Conservation (phyloP, 1,140 invertebrate genomes). For the Drosophila malerkotliana region DNA sequence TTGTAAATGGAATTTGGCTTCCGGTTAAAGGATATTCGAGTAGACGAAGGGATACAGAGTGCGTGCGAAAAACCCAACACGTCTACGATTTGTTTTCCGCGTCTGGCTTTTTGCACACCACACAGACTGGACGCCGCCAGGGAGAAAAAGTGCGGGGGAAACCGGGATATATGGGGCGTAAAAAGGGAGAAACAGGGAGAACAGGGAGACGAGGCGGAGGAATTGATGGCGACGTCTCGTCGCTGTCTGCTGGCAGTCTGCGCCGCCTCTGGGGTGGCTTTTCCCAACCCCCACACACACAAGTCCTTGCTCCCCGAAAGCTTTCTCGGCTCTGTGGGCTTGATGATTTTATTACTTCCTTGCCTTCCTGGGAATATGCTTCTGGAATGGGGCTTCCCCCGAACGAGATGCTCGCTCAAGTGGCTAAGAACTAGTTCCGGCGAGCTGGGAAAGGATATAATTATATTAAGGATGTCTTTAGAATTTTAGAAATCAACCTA, state of each 20-base stretch:
- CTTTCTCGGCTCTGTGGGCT: constrained; percentile 47
- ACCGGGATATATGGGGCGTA: not conserved
- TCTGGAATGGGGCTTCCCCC: not conserved
- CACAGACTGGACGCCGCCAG: constrained; percentile 72
- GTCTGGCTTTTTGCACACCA: constrained; percentile 52
- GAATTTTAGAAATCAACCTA: not conserved
- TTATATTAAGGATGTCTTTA: not conserved
- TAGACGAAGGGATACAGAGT: constrained; percentile 32
- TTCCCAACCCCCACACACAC: not conserved
- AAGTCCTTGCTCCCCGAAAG: not conserved
- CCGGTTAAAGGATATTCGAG: constrained; percentile 76
- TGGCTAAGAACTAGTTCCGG: constrained; percentile 9
- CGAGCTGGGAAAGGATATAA: not conserved
- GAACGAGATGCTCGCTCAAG: not conserved
- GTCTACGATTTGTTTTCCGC: constrained; percentile 62
- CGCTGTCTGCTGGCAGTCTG: constrained; percentile 74
- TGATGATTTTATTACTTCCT: constrained; percentile 68
- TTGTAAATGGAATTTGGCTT: constrained; percentile 75
- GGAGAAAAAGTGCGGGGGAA: constrained; percentile 2
- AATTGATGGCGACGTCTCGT: constrained; percentile 68
- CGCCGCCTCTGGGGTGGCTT: constrained; percentile 55
- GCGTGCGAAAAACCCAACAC: constrained; percentile 80
- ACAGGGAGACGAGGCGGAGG: constrained; percentile 15
- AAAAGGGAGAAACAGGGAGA: constrained; percentile 31
- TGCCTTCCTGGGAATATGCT: not conserved